Evolutionary conservation across 2,888 invertebrate species (phyloP), one percentile per base, ranked within the genome.

Genomic region (Pantelozetes paolii): DNA sequence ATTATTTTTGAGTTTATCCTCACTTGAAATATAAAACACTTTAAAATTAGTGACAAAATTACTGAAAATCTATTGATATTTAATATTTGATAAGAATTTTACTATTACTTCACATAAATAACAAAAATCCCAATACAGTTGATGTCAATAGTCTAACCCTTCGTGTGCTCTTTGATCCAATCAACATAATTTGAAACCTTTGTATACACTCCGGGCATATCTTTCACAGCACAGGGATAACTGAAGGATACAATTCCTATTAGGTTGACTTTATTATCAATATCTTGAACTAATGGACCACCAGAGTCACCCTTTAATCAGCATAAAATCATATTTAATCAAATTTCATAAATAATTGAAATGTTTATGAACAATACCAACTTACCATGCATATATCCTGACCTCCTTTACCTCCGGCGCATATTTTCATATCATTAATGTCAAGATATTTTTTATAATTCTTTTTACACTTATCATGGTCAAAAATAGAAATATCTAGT

Each of bases 161-260:
- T 36, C 8, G 36, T 67, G 9, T 72, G 64, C n/a, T 71, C 26
- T 15, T 23, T 30, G 18, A 75, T 74, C 75, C 75, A 75, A 28
- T 71, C 59, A 6, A 70, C 15, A 69, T 71, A 75, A 15, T 73
- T 54, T 15, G 75, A 59, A 2, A 75, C 62, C 26, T 74, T 64
- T 0, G 74, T 75, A 30, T 71, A 75, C 15, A 75, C 75, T 11
- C 64, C 71, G 18, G 75, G 75, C 50, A 59, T 48, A 9, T 30
- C 73, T 13, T 42, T 70, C 3, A 71, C 71, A 40, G 74, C 75
- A 48, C 75, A 75, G 15, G 71, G 71, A 20, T 69, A 48, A 15
- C 71, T 67, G 48, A 74, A 75, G 11, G 73, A 74, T 0, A 71
- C 71, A 5, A 75, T 48, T 1, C 75, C 75, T 11, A 74, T 62